Evolutionary conservation across 2,113 vertebrate genomes (phyloP), one percentile per base, ranked within the genome.

Genomic region (Mugil cephalus): DNA sequence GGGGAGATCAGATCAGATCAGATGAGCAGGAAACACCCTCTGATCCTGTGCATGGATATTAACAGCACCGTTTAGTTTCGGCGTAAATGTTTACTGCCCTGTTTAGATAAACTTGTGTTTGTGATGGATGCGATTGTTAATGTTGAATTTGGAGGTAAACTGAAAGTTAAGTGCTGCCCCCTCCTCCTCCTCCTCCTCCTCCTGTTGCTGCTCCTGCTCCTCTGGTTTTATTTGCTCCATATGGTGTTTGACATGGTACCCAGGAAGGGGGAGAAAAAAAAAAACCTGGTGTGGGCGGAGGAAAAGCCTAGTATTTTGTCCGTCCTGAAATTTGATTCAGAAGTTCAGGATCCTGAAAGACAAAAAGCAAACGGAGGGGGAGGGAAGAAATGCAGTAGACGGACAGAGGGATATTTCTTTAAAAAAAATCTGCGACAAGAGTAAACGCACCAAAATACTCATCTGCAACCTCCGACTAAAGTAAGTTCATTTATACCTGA

Each of bases 321-420:
- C 69, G 84, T 83, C 79, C 81, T 93, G 93, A 94, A 94, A 93
- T 93, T 87, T 93, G 93, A 94, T 93, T 94, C 93, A 93, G 86
- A 94, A 93, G 85, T 93, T 91, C 82, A 71, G 89, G 83, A 88
- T 89, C 85, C 73, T 85, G 85, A 62, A 77, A 89, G 88, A 93
- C 88, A 91, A 89, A 92, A 93, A 92, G 87, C 84, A 64, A 85
- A 85, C 71, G 42, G 77, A 87, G 88, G 81, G 89, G 88, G 85
- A 88, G 83, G 88, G 88, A 81, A 85, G 77, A 74, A 71, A 74
- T 46, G 45, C 60, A 47, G 65, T 30, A 84, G 62, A 77, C 60
- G 63, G 55, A 84, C 74, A 17, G 68, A 87, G 58, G 51, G 35
- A 0, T 40, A 67, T 73, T 61, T 63, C 62, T 38, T 35, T 18